A percentile compares a stretch with the other conserved stretches of the same genome.
phyloP scores from a whole-genome alignment of 2,797 vertebrate genomes.

The Channa striata region DNA sequence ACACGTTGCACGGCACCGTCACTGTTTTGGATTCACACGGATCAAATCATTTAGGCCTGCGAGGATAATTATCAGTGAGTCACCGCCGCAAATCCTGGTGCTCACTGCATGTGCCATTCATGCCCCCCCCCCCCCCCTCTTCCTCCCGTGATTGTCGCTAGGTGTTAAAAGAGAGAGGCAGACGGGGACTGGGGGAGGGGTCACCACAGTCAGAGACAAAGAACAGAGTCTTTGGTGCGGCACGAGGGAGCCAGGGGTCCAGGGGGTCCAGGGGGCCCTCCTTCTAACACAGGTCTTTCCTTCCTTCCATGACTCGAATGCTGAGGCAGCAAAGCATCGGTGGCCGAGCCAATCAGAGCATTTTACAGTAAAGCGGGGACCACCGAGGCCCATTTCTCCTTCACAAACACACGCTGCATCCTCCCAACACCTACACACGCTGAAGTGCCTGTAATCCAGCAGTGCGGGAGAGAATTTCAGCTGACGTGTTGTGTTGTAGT shows the following conservation, averaged over 20 bases:
- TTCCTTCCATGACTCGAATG: constrained; percentile 66
- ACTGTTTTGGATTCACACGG: not conserved
- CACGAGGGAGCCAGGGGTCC: constrained; percentile 61
- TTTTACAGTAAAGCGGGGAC: constrained; percentile 52
- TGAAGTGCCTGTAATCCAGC: constrained; percentile 34
- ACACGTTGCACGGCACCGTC: constrained; percentile 10
- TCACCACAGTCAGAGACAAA: constrained; percentile 82
- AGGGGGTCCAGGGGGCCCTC: constrained; percentile 47
- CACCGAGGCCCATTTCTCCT: constrained; percentile 1
- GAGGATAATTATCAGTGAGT: constrained; percentile 47
- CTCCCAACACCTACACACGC: constrained; percentile 39
- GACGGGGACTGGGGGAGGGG: constrained; percentile 80
- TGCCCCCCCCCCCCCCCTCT: too few relatives aligned
- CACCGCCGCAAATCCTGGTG: constrained; percentile 56
- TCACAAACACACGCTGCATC: constrained; percentile 12
- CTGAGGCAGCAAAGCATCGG: constrained; percentile 70
- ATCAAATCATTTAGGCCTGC: constrained; percentile 21
- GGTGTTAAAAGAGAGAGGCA: constrained; percentile 80
- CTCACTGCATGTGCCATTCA: constrained; percentile 61
- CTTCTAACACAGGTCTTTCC: constrained; percentile 59
- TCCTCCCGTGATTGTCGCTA: constrained; percentile 64
- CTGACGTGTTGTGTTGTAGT: constrained; percentile 46
- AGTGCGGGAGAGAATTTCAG: constrained; percentile 31
- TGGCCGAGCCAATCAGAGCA: constrained; percentile 27
- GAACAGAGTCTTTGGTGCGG: constrained; percentile 74